These are phyloP conservation scores for Littorina saxatilis DNA, from an alignment of 1,140 invertebrate species.

Conservation along the genomic window DNA sequence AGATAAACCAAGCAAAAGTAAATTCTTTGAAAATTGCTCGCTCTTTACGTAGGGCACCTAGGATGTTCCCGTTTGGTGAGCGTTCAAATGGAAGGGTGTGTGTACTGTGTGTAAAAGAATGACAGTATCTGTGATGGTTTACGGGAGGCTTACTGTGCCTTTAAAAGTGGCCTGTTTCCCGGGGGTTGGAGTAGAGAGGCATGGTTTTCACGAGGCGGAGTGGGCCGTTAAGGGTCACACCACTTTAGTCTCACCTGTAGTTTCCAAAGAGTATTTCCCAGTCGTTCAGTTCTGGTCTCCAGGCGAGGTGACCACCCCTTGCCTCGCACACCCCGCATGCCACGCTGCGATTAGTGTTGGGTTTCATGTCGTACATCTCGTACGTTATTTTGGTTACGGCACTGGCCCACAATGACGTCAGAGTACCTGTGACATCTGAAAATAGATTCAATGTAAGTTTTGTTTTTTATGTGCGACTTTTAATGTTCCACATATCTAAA, in stretches of 20 bases:
- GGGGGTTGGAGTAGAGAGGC: too few species aligned
- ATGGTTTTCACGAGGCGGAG: too few species aligned
- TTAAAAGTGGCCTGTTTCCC: too few species aligned
- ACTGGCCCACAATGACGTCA: not conserved
- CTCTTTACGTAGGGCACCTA: too few species aligned
- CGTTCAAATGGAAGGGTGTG: too few species aligned
- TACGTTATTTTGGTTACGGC: not conserved
- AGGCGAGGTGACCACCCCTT: not conserved
- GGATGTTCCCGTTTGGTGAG: too few species aligned
- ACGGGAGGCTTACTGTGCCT: too few species aligned
- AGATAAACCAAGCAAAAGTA: too few species aligned
- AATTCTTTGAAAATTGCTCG: too few species aligned
- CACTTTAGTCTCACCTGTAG: slow-evolving; percentile 7
- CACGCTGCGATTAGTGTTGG: slow-evolving; percentile 16
- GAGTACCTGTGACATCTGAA: not conserved
- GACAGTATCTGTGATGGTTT: too few species aligned
- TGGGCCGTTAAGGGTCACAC: too few species aligned
- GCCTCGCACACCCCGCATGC: slow-evolving; percentile 32
- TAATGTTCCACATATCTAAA: not conserved
- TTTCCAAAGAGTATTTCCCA: slow-evolving; percentile 30
- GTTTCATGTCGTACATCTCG: slow-evolving; percentile 4
- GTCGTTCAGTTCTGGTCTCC: slow-evolving; percentile 22
- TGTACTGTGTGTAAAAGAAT: too few species aligned
- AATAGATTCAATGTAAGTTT: not conserved
- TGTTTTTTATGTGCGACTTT: not conserved